Base-by-base conservation (phyloP, 1,140 invertebrate species). In the Colletes latitarsis region DNA sequence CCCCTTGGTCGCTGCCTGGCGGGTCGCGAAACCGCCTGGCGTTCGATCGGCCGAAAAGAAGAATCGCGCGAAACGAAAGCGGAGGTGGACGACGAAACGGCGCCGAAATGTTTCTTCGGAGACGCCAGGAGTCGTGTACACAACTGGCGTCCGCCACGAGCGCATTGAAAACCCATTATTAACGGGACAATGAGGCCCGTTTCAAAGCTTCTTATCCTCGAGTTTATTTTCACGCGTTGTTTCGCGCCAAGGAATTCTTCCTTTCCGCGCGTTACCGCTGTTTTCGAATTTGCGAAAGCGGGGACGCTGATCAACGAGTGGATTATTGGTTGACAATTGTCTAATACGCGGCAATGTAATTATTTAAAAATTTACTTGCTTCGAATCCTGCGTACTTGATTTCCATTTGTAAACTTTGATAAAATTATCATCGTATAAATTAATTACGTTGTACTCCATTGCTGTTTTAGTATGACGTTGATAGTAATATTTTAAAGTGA, bases 81-180 rank as follows among this genome's bases (percentile, higher is more conserved):
- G 30, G 30, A 30, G 30, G 30, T 30, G 30, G 2, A 30, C 52
- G 46, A 62, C 67, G 60, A 68, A 60, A 67, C 21, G 64, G 55
- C 67, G 67, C 55, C 39, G 70, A 67, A 60, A 76, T 77, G 76
- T 88, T 86, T 86, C 64, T 75, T 84, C 88, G 88, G 15, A 46
- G 30, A 82, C 60, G 21, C 21, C 52, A 69, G 14, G 30, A 19
- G 17, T 58, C 43, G 77, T 88, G 58, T 86, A 71, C 84, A 84
- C 86, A 88, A 84, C 69, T 88, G 87, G 63, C 55, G 15, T 10
- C 79, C 19, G 30, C 57, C 21, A 53, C 12, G 60, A 71, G 58
- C 83, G 81, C 49, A 85, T 88, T 88, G 72, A 19, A 77, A 79
- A 70, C 63, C 57, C 55, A 76, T 80, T 84, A 81, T 88, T 83